These are phyloP conservation scores for Harpegnathos saltator DNA, from an alignment of 1,140 invertebrate species.

Conservation along the genomic window DNA sequence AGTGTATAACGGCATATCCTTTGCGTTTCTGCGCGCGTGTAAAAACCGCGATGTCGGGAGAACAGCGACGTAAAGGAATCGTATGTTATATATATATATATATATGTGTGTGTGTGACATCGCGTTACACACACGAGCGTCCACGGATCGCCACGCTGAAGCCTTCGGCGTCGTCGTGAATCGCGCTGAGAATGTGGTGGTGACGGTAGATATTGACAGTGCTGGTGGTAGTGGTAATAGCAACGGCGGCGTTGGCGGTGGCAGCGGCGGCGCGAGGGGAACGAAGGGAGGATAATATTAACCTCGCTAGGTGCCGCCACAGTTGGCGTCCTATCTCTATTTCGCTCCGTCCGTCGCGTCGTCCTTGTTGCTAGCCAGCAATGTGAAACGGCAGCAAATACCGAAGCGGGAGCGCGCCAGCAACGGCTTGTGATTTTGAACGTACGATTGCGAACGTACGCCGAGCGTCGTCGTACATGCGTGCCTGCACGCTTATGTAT, in stretches of 20 bases:
- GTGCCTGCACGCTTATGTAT: too few relatives aligned
- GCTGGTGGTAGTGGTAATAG: conserved; percentile 19
- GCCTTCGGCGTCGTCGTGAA: conserved; percentile 44
- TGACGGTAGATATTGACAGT: conserved; percentile 1
- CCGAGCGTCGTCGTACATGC: too few relatives aligned
- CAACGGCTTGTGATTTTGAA: conserved; percentile 37
- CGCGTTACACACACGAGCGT: conserved; percentile 59
- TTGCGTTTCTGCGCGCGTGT: conserved; percentile 14
- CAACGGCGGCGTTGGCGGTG: background rate
- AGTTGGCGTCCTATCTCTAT: conserved; percentile 80
- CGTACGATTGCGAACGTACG: conserved; percentile 32
- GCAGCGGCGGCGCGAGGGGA: conserved; percentile 10
- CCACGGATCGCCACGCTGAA: conserved; percentile 78
- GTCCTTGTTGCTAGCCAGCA: conserved; percentile 55
- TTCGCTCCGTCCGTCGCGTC: conserved; percentile 67
- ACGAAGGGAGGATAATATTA: conserved; percentile 63
- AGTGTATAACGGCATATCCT: conserved; percentile 31
- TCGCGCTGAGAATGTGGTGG: conserved; percentile 44
- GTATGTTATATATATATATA: conserved; percentile 19
- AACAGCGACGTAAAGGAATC: background rate
- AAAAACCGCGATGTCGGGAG: conserved; percentile 20
- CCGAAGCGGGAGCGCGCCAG: conserved; percentile 34
- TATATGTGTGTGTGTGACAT: conserved; percentile 1
- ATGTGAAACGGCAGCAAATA: conserved; percentile 61
- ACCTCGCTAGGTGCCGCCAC: conserved; percentile 72